Conservation (phyloP, 1,140 invertebrate species). For the Lepidostoma basale region DNA sequence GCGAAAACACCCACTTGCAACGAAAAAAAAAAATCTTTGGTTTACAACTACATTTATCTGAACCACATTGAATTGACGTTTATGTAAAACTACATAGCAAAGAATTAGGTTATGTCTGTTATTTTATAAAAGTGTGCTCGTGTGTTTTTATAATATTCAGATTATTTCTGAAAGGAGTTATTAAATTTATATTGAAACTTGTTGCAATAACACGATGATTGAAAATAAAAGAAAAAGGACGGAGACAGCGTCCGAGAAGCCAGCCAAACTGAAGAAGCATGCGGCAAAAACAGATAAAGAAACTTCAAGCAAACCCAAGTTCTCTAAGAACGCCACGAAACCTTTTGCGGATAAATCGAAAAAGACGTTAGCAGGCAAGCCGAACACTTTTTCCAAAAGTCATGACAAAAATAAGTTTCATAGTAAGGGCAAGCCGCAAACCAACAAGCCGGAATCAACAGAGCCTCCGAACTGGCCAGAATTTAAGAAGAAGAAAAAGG, state of each 20-base stretch:
- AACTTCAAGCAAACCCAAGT: not conserved
- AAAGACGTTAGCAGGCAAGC: not conserved
- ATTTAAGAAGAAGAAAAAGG: constrained; percentile 75
- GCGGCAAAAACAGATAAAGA: not conserved
- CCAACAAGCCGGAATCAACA: not conserved
- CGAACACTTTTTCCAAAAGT: not conserved
- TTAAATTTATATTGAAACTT: too few relatives aligned
- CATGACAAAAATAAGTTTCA: not conserved
- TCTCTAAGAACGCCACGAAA: not conserved
- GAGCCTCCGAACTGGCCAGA: constrained; percentile 70
- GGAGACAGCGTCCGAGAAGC: not conserved
- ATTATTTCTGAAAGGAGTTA: too few relatives aligned
- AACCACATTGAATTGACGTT: too few relatives aligned
- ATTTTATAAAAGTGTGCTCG: too few relatives aligned
- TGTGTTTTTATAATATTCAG: too few relatives aligned
- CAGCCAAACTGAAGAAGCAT: constrained; percentile 13
- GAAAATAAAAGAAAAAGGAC: not conserved
- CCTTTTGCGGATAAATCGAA: not conserved
- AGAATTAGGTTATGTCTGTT: too few relatives aligned
- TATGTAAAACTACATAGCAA: too few relatives aligned
- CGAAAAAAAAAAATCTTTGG: too few relatives aligned
- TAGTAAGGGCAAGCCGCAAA: not conserved
- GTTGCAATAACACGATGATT: too few relatives aligned
- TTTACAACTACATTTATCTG: too few relatives aligned
- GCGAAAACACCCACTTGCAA: too few relatives aligned